A percentile compares a stretch with the other conserved stretches of the same genome.
Evolutionary conservation across 2,797 vertebrate species (phyloP).

Genomic region (Sebastes kiyomatsui): DNA sequence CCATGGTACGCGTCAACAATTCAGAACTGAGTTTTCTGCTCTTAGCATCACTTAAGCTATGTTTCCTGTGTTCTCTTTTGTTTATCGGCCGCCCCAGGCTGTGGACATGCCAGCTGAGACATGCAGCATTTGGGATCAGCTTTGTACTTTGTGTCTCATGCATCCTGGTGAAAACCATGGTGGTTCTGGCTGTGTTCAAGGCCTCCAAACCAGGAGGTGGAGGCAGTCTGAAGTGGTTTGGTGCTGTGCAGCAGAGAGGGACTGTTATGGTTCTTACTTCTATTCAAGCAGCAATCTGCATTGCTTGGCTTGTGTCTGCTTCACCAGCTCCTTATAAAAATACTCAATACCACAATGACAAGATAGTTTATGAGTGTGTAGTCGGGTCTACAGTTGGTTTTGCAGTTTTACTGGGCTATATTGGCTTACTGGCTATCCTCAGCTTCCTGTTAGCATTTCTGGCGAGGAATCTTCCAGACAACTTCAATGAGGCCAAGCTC

Average conservation of each 20-base stretch:
- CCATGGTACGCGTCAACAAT: conserved; percentile 69
- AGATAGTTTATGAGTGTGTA: conserved; percentile 68
- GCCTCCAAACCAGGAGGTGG: conserved; percentile 8
- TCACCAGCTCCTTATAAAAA: background rate
- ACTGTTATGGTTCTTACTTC: background rate
- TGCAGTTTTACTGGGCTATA: conserved; percentile 1
- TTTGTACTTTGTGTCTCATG: background rate
- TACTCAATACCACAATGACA: conserved; percentile 47
- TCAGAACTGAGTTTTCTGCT: conserved; percentile 69
- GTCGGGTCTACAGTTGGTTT: conserved; percentile 60
- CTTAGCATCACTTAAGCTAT: conserved; percentile 41
- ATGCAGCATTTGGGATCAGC: conserved; percentile 53
- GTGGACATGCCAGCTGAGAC: conserved; percentile 49
- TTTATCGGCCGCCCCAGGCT: conserved; percentile 57
- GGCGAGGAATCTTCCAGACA: background rate
- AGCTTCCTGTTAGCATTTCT: background rate
- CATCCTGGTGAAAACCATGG: background rate
- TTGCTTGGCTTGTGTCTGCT: background rate
- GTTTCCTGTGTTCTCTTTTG: conserved; percentile 64
- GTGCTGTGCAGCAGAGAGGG: background rate
- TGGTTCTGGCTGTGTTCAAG: background rate
- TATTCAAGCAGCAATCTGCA: background rate
- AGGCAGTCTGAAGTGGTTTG: conserved; percentile 14
- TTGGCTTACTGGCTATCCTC: background rate
- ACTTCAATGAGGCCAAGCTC: conserved; percentile 61